Conservation (phyloP, 2,113 vertebrate species). For the Larimichthys crocea region DNA sequence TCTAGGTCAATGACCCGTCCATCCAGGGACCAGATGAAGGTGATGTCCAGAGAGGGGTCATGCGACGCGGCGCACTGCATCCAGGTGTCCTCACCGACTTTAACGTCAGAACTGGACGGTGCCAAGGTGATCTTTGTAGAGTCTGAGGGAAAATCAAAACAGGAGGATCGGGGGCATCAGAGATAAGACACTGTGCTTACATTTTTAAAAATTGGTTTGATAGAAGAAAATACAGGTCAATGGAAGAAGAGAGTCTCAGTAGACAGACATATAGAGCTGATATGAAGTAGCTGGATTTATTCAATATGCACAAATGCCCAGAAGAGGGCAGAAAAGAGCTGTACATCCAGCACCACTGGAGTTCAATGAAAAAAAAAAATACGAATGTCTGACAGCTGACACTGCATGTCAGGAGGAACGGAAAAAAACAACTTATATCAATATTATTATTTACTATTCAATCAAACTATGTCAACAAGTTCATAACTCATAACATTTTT, state of each 20-base stretch:
- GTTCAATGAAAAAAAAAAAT: background rate
- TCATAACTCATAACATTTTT: slow-evolving; percentile 27
- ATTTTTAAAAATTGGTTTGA: background rate
- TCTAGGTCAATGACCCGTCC: slow-evolving; percentile 91
- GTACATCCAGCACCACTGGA: background rate
- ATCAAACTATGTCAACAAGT: slow-evolving; percentile 12
- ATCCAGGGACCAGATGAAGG: slow-evolving; percentile 95
- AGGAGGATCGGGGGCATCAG: background rate
- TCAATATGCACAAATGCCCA: slow-evolving; percentile 59
- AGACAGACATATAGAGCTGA: background rate
- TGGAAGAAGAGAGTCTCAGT: background rate
- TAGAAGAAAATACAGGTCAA: background rate
- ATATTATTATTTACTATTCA: background rate
- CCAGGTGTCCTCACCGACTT: slow-evolving; percentile 89
- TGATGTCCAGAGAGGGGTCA: slow-evolving; percentile 91
- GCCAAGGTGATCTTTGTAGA: slow-evolving; percentile 95
- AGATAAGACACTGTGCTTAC: background rate
- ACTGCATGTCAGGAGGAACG: background rate
- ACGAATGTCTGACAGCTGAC: slow-evolving; percentile 22
- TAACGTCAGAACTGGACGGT: slow-evolving; percentile 90
- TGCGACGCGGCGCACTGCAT: slow-evolving; percentile 95
- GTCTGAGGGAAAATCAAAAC: slow-evolving; percentile 80
- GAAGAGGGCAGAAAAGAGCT: slow-evolving; percentile 78
- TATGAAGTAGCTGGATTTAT: background rate
- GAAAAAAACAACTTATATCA: background rate